Conservation (phyloP, 2,888 invertebrate species). For the Drosophila silvestris region DNA sequence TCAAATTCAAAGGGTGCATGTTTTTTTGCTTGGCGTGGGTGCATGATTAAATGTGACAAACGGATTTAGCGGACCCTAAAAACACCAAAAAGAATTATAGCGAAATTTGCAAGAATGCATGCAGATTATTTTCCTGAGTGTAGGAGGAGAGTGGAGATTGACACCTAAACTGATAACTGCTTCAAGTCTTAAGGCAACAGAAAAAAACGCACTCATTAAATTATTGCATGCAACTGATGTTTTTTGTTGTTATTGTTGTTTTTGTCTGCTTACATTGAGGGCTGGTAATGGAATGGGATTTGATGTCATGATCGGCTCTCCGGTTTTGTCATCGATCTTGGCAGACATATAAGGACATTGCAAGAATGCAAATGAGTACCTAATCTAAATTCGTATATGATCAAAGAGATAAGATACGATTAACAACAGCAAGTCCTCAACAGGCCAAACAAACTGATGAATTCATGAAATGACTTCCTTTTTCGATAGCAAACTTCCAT, state of each 20-base stretch:
- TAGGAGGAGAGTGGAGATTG: neutral
- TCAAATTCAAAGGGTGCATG: slow-evolving; percentile 27
- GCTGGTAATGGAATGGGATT: slow-evolving; percentile 90
- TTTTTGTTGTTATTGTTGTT: slow-evolving; percentile 3
- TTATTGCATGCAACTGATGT: slow-evolving; percentile 8
- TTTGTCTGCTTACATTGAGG: slow-evolving; percentile 88
- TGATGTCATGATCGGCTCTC: slow-evolving; percentile 86
- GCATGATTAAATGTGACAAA: slow-evolving; percentile 19
- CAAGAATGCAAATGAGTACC: slow-evolving; percentile 90
- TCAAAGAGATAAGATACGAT: slow-evolving; percentile 38
- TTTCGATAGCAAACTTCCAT: neutral
- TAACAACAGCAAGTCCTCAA: slow-evolving; percentile 21
- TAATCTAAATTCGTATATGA: slow-evolving; percentile 87
- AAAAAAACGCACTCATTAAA: slow-evolving; percentile 46
- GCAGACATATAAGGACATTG: slow-evolving; percentile 89
- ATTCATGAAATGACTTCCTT: slow-evolving; percentile 15
- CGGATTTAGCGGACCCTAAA: slow-evolving; percentile 43
- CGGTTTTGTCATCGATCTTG: slow-evolving; percentile 88
- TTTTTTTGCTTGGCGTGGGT: neutral
- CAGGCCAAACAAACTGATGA: slow-evolving; percentile 17
- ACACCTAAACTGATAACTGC: neutral
- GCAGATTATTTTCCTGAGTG: neutral
- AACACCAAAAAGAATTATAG: slow-evolving; percentile 9
- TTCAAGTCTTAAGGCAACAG: slow-evolving; percentile 16
- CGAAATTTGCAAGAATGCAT: neutral